These are phyloP conservation scores for Leucozona laternaria DNA, from an alignment of 2,888 invertebrate genomes.

Conservation along the genomic window DNA sequence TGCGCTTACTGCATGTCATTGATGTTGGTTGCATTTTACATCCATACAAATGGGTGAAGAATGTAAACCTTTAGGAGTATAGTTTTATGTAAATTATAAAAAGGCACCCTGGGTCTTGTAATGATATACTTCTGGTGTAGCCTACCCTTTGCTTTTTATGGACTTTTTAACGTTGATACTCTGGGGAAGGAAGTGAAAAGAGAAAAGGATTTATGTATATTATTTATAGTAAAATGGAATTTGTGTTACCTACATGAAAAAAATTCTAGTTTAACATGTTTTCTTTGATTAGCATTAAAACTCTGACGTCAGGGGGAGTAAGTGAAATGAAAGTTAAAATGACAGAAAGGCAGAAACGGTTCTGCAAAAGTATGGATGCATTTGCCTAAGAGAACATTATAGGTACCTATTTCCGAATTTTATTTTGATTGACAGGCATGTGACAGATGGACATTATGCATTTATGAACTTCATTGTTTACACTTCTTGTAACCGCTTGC, in stretches of 20 bases:
- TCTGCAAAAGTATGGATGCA: conserved; percentile 40
- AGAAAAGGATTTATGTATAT: conserved; percentile 25
- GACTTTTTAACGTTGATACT: neutral
- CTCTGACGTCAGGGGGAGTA: conserved; percentile 11
- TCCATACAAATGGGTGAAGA: neutral
- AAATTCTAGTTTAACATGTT: conserved; percentile 19
- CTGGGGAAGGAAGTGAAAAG: conserved; percentile 24
- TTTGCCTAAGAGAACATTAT: neutral
- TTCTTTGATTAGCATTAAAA: neutral
- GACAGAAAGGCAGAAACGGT: conserved; percentile 57
- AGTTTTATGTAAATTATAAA: conserved; percentile 59
- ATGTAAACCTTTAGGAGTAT: conserved; percentile 40
- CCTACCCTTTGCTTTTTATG: conserved; percentile 35
- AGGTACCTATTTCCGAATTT: neutral
- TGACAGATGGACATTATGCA: conserved; percentile 54
- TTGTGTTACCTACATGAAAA: conserved; percentile 14
- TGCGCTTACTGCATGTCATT: conserved; percentile 40
- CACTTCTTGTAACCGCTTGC: neutral
- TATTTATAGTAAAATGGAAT: conserved; percentile 11
- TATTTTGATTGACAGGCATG: conserved; percentile 45
- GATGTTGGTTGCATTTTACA: conserved; percentile 38
- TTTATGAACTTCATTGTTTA: conserved; percentile 28
- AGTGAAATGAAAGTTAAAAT: conserved; percentile 50
- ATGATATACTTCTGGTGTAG: conserved; percentile 41
- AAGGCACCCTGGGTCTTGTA: conserved; percentile 56